phyloP scores from a whole-genome alignment of 2,797 vertebrate species.

The Lagocephalus sceleratus region DNA sequence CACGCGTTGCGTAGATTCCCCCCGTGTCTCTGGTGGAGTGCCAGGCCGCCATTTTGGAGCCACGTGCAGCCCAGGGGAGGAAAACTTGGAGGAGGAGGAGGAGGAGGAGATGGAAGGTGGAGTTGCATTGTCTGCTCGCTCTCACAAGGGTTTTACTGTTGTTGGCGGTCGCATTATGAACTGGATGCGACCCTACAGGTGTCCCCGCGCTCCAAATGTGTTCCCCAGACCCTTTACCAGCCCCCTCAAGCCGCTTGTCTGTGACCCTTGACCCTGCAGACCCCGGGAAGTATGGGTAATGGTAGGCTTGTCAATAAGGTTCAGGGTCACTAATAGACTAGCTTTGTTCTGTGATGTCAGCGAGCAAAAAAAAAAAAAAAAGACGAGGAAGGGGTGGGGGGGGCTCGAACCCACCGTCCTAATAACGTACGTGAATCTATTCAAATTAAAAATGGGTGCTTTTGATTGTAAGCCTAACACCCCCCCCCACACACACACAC shows the following conservation, averaged over 20 bases:
- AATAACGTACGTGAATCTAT: slow-evolving; percentile 55
- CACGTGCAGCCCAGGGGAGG: slow-evolving; percentile 30
- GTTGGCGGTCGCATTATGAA: slow-evolving; percentile 77
- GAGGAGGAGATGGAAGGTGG: slow-evolving; percentile 17
- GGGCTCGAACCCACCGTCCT: slow-evolving; percentile 31
- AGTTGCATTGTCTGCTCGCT: slow-evolving; percentile 49
- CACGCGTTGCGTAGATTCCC: slow-evolving; percentile 26
- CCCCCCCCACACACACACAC: slow-evolving; percentile 6
- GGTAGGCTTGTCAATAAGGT: slow-evolving; percentile 83
- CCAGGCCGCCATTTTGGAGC: slow-evolving; percentile 42
- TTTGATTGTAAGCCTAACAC: slow-evolving; percentile 83
- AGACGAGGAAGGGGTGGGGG: slow-evolving; percentile 16
- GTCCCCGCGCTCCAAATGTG: slow-evolving; percentile 87
- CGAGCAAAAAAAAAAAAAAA: slow-evolving; percentile 70
- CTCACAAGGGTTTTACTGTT: slow-evolving; percentile 66
- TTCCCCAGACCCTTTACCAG: slow-evolving; percentile 82
- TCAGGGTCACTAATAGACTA: slow-evolving; percentile 93
- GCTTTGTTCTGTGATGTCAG: slow-evolving; percentile 83
- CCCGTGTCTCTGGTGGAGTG: slow-evolving; percentile 21
- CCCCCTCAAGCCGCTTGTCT: slow-evolving; percentile 70
- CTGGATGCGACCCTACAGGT: slow-evolving; percentile 86
- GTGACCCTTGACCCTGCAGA: slow-evolving; percentile 81
- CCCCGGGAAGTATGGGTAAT: slow-evolving; percentile 84
- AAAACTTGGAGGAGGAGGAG: slow-evolving; percentile 31
- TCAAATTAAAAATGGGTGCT: slow-evolving; percentile 73